Evolutionary conservation across 1,140 invertebrate species (phyloP).

Genomic region (Platorchestia sp.): DNA sequence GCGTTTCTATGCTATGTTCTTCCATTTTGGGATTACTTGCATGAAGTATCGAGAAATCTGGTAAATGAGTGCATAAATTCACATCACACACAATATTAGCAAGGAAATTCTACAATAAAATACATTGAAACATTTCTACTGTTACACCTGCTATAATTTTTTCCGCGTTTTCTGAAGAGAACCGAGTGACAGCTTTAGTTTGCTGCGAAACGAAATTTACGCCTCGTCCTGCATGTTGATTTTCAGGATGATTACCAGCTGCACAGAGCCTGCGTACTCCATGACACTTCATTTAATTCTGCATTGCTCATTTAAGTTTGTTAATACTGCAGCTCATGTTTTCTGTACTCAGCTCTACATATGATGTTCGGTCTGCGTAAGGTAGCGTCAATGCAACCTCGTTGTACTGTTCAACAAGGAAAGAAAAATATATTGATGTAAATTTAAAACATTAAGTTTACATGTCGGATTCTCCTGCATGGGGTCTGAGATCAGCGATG

Average conservation of each 20-base stretch:
- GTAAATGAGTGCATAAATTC: neutral
- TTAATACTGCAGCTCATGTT: neutral
- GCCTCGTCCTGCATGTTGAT: neutral
- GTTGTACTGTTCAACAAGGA: neutral
- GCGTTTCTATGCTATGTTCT: neutral
- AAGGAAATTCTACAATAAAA: neutral
- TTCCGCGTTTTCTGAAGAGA: neutral
- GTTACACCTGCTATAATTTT: neutral
- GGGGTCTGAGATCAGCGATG: neutral
- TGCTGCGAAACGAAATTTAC: neutral
- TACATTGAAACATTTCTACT: neutral
- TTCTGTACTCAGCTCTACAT: neutral
- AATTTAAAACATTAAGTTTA: too few species aligned
- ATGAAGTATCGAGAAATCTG: neutral
- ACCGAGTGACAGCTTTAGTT: neutral
- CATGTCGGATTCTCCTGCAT: too few species aligned
- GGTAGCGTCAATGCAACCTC: neutral
- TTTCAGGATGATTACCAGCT: neutral
- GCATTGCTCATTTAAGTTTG: neutral
- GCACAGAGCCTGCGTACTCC: neutral
- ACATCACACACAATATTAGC: neutral
- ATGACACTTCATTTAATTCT: neutral
- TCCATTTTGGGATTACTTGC: neutral
- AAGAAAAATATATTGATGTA: too few species aligned
- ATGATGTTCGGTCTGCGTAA: neutral